Percentiles rank a stretch among this genome's conserved stretches.
Conservation (phyloP, 2,797 vertebrate genomes). For the Catamblyrhynchus diadema region DNA sequence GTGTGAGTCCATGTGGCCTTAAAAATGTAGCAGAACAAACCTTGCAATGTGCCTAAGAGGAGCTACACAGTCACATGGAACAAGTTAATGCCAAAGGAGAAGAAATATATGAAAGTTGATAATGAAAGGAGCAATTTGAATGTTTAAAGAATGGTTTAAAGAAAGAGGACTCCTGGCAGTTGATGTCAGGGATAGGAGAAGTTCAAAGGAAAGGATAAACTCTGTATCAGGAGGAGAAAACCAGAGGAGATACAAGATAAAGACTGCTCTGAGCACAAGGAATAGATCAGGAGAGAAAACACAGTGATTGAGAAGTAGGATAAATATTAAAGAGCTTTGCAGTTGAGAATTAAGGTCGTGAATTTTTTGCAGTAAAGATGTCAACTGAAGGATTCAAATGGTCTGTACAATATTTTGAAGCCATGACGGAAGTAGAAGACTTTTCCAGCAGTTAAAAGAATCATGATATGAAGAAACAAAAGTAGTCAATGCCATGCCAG, state of each 20-base stretch:
- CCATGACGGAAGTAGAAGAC: background rate
- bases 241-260: conserved; percentile 23
- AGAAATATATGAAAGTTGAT: background rate
- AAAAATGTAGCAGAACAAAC: background rate
- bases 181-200: background rate
- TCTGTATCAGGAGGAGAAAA: background rate
- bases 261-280: background rate
- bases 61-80: background rate
- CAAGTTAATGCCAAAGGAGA: background rate
- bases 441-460: background rate
- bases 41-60: background rate
- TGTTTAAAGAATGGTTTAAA: background rate
- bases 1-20: background rate
- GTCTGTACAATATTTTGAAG: background rate
- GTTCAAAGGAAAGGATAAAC: conserved; percentile 37
- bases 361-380: background rate
- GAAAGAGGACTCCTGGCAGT: background rate
- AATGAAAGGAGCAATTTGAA: background rate
- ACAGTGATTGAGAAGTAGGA: background rate
- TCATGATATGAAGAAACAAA: background rate
- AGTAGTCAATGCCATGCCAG: background rate
- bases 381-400: background rate
- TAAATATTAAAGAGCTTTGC: conserved; percentile 26
- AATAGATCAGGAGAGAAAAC: conserved; percentile 6
- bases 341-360: background rate